Evolutionary conservation across 2,888 invertebrate species (phyloP), one percentile per base, ranked within the genome.

Genomic region (Cheilosia vernalis): DNA sequence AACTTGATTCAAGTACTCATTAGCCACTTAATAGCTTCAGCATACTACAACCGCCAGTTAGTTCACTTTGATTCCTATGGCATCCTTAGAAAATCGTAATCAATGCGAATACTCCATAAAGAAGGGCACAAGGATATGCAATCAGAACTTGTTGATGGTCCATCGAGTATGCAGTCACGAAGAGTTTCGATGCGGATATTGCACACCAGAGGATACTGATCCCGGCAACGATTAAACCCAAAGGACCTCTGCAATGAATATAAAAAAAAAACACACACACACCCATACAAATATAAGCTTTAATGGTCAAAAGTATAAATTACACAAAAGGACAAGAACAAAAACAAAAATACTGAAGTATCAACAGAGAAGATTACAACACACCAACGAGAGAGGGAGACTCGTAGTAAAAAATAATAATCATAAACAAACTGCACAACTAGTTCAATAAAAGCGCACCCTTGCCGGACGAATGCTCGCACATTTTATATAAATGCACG

Each of bases 101-200:
- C 86, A 96, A 93, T 56, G 96, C 96, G 91, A 96, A 96, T 73
- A 96, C 95, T 78, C 95, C 95, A 90, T 96, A 96, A 81, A 96
- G 93, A 81, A 96, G 93, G 37, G 95, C 95, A 92, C 96, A 96
- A 15, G 96, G 96, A 92, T 96, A 96, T 77, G 95, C 95, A 88
- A 95, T 94, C 80, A 95, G 92, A 58, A 94, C 93, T 92, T 95
- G 95, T 91, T 95, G 96, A 90, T 95, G 94, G 89, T 95, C 94
- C 95, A 96, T 95, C 84, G 94, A 93, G 87, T 96, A 93, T 27
- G 96, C 95, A 49, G 95, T 95, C 73, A 96, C 95, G 92, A 96
- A 96, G 64, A 96, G 93, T 91, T 96, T 96, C 67, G 96, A 95
- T 37, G 96, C 95, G 27, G 96, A 95, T 86, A 95, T 91, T 87